Conservation (phyloP, 2,888 invertebrate species). For the Aphidius colemani region DNA sequence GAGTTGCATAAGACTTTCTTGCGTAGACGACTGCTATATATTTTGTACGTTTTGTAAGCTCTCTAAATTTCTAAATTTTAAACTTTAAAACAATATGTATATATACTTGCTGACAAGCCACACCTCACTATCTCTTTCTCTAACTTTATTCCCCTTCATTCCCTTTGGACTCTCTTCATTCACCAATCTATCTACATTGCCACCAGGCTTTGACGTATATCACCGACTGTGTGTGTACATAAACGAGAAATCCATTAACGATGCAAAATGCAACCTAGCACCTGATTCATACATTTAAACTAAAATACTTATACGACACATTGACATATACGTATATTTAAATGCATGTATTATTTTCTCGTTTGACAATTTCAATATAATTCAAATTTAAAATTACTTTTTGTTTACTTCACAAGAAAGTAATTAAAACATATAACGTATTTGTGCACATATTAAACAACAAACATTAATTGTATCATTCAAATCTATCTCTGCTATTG, state of each 20-base stretch:
- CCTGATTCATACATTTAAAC: conserved; percentile 19
- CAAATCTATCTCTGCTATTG: no score
- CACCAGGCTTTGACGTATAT: conserved; percentile 22
- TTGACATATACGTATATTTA: no score
- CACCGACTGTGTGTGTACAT: conserved; percentile 32
- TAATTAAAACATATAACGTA: no score
- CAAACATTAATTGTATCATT: no score
- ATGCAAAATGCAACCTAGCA: conserved; percentile 23
- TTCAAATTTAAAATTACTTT: no score
- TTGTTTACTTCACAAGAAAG: no score
- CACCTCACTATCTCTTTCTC: conserved; percentile 14
- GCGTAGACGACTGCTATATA: neutral
- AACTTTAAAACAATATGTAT: no score
- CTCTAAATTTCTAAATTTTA: no score
- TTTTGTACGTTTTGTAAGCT: no score
- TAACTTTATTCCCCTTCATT: conserved; percentile 5
- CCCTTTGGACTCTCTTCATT: conserved; percentile 17
- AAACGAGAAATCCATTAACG: conserved; percentile 40
- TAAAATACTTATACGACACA: conserved; percentile 5
- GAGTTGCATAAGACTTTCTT: conserved; percentile 22
- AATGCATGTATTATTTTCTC: conserved; percentile 16
- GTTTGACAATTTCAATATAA: no score
- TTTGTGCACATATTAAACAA: no score
- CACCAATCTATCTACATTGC: conserved; percentile 26
- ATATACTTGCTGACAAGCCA: no score